phyloP scores from a whole-genome alignment of 2,888 invertebrate species.

The Euplagia quadripunctaria region DNA sequence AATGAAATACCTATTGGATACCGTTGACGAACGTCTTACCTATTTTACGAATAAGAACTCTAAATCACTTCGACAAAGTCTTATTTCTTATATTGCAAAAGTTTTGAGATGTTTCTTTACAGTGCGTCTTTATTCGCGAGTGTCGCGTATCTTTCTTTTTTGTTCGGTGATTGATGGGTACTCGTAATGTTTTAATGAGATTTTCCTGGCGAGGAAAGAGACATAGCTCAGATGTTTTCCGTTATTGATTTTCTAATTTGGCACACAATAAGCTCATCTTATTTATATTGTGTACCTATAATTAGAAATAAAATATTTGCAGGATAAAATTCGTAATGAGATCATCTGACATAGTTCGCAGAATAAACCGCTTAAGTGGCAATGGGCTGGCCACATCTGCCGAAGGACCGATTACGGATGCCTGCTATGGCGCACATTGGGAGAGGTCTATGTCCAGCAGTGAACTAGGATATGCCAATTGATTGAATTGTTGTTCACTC shows the following conservation, averaged over 20 bases:
- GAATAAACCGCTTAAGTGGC: too few species aligned
- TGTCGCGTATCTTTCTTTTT: conserved; percentile 35
- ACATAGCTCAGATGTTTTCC: conserved; percentile 28
- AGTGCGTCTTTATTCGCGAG: conserved; percentile 27
- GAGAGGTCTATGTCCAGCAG: too few species aligned
- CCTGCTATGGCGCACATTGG: too few species aligned
- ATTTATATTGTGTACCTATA: background rate
- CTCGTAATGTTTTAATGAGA: conserved; percentile 46
- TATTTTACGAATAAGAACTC: conserved; percentile 16
- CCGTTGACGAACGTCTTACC: conserved; percentile 10
- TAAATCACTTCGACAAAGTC: conserved; percentile 14
- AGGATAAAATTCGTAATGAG: too few species aligned
- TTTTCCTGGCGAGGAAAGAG: conserved; percentile 30
- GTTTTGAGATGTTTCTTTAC: conserved; percentile 23
- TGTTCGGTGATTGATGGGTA: conserved; percentile 42
- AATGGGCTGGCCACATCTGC: too few species aligned
- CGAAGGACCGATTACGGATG: too few species aligned
- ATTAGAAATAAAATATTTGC: background rate
- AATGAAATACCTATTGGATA: conserved; percentile 46
- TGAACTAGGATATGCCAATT: too few species aligned
- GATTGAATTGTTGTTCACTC: too few species aligned
- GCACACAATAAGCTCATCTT: background rate
- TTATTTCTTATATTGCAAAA: conserved; percentile 21
- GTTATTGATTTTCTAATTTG: conserved; percentile 19
- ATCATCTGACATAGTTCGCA: too few species aligned